These are phyloP conservation scores for Macrosiphum euphorbiae DNA, from an alignment of 2,888 invertebrate species.

Conservation along the genomic window DNA sequence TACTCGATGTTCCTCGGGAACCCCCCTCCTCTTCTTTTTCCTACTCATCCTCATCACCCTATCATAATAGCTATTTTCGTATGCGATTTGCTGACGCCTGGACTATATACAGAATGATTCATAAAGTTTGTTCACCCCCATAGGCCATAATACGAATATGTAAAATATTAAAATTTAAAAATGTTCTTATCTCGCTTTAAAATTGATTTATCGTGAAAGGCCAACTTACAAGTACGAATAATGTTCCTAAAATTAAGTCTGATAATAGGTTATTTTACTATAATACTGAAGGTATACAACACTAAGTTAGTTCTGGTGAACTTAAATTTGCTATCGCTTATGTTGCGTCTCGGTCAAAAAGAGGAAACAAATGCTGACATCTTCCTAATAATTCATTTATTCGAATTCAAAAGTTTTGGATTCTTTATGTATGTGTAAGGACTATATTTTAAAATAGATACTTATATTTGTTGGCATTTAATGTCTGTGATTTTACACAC, in stretches of 20 bases:
- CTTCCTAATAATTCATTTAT: no score
- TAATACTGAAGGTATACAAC: not conserved
- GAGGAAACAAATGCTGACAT: no score
- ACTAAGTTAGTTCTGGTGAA: no score
- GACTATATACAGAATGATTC: not conserved
- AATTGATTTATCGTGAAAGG: not conserved
- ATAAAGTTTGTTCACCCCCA: not conserved
- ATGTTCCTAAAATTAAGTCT: not conserved
- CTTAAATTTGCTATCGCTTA: no score
- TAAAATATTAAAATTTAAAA: not conserved
- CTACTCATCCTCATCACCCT: not conserved
- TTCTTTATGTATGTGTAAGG: no score
- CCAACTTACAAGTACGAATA: not conserved
- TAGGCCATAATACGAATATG: not conserved
- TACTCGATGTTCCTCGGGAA: not conserved
- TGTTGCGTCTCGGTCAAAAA: no score
- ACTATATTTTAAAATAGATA: no score
- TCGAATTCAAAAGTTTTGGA: no score
- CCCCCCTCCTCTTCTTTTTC: not conserved
- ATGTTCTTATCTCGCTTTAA: not conserved
- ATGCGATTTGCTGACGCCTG: not conserved
- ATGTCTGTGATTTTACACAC: no score
- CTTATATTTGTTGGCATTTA: no score
- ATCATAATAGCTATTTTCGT: slow-evolving; percentile 33
- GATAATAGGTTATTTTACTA: not conserved